These are phyloP conservation scores for Andrena hattorfiana DNA, from an alignment of 2,888 invertebrate genomes.

Conservation along the genomic window DNA sequence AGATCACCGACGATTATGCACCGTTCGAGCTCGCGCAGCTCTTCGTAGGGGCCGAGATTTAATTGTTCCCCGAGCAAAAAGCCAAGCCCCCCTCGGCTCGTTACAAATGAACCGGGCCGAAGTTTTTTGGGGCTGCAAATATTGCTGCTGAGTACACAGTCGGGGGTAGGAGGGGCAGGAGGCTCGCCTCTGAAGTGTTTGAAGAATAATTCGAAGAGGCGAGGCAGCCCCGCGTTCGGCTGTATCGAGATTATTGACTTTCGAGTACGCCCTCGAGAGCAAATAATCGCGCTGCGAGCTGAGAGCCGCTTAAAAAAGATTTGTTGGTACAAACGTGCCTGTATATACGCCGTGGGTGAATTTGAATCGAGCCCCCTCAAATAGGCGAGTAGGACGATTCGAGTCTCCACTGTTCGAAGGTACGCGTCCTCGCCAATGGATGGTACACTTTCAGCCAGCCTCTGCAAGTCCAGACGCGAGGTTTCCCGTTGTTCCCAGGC, in stretches of 20 bases:
- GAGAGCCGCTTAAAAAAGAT: constrained; percentile 8
- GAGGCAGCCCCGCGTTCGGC: constrained; percentile 22
- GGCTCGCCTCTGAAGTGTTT: constrained; percentile 30
- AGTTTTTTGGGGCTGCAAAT: constrained; percentile 62
- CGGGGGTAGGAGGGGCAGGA: neutral
- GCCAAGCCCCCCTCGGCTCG: constrained; percentile 4
- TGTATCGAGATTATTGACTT: constrained; percentile 64
- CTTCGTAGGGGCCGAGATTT: constrained; percentile 40
- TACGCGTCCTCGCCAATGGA: neutral
- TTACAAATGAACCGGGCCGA: constrained; percentile 34
- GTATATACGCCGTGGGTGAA: constrained; percentile 2
- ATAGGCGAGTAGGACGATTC: neutral
- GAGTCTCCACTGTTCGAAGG: neutral
- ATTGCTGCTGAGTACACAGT: constrained; percentile 50
- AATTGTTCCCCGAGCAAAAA: constrained; percentile 55
- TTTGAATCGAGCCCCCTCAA: constrained; percentile 39
- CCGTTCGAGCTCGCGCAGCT: constrained; percentile 9
- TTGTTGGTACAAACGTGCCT: constrained; percentile 37
- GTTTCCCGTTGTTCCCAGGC: constrained; percentile 13
- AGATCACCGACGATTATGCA: constrained; percentile 39
- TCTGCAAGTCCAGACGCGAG: no score
- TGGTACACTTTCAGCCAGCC: neutral
- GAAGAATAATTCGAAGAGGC: constrained; percentile 60
- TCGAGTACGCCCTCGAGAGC: constrained; percentile 47
- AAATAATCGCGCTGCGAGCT: constrained; percentile 46